A percentile compares a stretch with the other conserved stretches of the same genome.
Conservation (phyloP, 2,888 invertebrate genomes). For the Chirona hameri region DNA sequence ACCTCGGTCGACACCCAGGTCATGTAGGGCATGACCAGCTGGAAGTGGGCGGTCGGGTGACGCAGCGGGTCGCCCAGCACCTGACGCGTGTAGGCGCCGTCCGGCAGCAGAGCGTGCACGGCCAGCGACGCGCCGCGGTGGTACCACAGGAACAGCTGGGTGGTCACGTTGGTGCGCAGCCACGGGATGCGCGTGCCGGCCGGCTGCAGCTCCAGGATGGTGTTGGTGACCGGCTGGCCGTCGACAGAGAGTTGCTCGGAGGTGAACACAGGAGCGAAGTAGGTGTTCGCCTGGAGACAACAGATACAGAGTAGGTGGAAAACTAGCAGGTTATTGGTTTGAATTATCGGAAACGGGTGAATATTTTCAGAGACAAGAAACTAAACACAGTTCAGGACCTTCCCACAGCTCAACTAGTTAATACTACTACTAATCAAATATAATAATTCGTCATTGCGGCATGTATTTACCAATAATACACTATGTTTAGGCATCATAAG, state of each 20-base stretch:
- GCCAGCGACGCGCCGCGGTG: neutral
- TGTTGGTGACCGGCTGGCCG: constrained; percentile 3
- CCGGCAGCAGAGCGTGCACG: neutral
- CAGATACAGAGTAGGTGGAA: too few species aligned
- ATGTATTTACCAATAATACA: too few species aligned
- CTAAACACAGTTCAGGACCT: too few species aligned
- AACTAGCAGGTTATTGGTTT: too few species aligned
- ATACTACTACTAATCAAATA: too few species aligned
- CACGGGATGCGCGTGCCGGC: neutral
- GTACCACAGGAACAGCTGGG: constrained; percentile 8
- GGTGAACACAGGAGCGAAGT: neutral
- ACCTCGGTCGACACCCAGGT: neutral
- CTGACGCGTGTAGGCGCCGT: neutral
- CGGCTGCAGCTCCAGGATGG: constrained; percentile 10
- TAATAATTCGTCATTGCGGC: too few species aligned
- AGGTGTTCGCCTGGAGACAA: neutral
- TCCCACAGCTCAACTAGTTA: too few species aligned
- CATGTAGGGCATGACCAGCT: neutral
- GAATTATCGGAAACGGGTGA: too few species aligned
- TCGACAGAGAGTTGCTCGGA: neutral
- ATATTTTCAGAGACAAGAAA: too few species aligned
- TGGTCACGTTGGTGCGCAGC: neutral
- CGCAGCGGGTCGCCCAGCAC: constrained; percentile 13
- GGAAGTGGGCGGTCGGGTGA: neutral
- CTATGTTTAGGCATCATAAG: too few species aligned